Conservation (phyloP, 2,888 invertebrate genomes). For the Leptura quadrifasciata region DNA sequence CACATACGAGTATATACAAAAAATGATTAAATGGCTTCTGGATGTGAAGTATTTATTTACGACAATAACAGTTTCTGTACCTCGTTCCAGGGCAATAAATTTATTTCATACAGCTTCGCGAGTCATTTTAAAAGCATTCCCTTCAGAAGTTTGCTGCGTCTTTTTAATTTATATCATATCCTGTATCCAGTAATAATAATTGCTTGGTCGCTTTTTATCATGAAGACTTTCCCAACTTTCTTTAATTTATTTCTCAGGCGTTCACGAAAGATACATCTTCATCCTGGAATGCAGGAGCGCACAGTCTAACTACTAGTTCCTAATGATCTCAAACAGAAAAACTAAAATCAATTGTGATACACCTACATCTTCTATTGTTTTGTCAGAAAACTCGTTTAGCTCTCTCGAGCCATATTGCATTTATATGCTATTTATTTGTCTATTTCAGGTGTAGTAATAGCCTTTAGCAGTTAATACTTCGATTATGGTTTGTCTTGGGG, state of each 20-base stretch:
- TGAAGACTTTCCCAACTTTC: slow-evolving; percentile 13
- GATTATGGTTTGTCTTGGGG: no score
- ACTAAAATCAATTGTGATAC: no score
- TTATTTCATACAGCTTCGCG: slow-evolving; percentile 9
- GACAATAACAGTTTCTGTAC: not conserved
- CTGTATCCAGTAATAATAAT: slow-evolving; percentile 34
- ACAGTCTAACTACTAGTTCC: not conserved
- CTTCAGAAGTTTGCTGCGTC: slow-evolving; percentile 14
- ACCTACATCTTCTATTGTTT: no score
- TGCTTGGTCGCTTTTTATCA: slow-evolving; percentile 25
- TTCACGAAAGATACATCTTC: not conserved
- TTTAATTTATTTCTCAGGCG: not conserved
- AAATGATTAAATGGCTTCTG: not conserved
- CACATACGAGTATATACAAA: no score
- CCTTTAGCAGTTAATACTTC: no score
- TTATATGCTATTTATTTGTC: no score
- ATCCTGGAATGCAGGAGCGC: not conserved
- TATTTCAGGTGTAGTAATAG: no score
- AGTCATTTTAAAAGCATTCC: slow-evolving; percentile 5
- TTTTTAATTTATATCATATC: slow-evolving; percentile 34
- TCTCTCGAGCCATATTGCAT: no score
- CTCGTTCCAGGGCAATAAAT: not conserved
- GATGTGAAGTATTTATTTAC: not conserved
- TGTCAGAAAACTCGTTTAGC: no score
- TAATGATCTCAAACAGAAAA: not conserved